Evolutionary conservation across 1,140 invertebrate genomes (phyloP).

Genomic region (Zaprionus ghesquierei): DNA sequence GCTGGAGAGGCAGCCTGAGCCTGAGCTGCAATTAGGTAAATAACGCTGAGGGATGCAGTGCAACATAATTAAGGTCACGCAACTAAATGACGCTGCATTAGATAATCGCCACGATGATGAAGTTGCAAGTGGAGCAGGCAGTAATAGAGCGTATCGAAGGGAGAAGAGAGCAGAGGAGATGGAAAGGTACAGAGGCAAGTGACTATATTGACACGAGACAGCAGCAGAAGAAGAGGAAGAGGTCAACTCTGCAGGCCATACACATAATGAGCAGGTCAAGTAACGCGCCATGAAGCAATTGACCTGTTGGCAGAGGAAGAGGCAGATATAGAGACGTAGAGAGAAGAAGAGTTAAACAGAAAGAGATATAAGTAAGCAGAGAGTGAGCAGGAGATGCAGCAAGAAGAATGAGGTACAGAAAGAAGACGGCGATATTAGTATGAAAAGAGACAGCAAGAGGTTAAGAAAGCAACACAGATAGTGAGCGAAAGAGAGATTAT

Average conservation of each 20-base stretch:
- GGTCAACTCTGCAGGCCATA: background rate
- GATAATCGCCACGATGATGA: slow-evolving; percentile 27
- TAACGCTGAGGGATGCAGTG: slow-evolving; percentile 57
- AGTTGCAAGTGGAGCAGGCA: slow-evolving; percentile 15
- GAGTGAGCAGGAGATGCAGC: background rate
- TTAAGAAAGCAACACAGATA: too few relatives aligned
- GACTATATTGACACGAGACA: background rate
- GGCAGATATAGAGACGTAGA: background rate
- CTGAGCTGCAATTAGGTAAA: slow-evolving; percentile 68
- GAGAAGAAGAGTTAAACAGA: background rate
- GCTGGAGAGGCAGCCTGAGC: background rate
- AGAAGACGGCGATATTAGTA: too few relatives aligned
- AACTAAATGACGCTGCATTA: slow-evolving; percentile 29
- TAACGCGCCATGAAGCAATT: background rate
- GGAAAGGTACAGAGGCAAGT: background rate
- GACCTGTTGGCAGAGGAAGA: background rate
- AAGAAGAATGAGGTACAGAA: background rate
- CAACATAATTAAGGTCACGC: slow-evolving; percentile 69
- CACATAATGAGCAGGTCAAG: background rate
- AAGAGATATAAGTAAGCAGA: background rate
- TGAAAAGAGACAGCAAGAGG: too few relatives aligned
- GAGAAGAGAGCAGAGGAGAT: too few relatives aligned
- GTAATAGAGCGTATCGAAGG: background rate
- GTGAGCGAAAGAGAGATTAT: too few relatives aligned
- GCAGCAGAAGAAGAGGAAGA: too few relatives aligned